Conservation (phyloP, 2,888 invertebrate genomes). For the Xestia sexstrigata region DNA sequence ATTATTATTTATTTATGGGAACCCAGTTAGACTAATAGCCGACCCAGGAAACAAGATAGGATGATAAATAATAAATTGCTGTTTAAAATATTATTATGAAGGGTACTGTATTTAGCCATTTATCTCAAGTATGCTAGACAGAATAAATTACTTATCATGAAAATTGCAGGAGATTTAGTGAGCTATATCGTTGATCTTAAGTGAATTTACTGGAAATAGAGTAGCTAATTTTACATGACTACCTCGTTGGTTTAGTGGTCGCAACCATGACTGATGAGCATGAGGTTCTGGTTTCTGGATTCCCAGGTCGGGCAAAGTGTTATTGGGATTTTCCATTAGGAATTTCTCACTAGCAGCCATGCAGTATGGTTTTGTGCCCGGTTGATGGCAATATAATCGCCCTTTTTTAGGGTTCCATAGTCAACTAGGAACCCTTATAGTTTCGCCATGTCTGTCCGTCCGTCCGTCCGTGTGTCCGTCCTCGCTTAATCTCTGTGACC, state of each 20-base stretch:
- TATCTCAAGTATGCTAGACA: conserved; percentile 12
- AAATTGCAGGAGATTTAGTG: conserved; percentile 23
- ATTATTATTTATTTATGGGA: conserved; percentile 19
- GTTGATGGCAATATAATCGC: not conserved
- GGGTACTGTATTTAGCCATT: conserved; percentile 10
- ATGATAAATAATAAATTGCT: conserved; percentile 23
- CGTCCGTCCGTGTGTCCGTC: too few species aligned
- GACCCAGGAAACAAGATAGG: not conserved
- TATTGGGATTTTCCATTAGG: not conserved
- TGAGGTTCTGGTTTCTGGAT: not conserved
- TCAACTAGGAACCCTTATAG: too few species aligned
- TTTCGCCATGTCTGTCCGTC: too few species aligned
- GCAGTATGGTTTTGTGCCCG: not conserved
- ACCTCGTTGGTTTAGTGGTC: not conserved
- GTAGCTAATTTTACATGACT: not conserved
- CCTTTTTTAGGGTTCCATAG: too few species aligned
- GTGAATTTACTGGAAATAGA: conserved; percentile 10
- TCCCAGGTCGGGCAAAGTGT: not conserved
- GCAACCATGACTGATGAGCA: not conserved
- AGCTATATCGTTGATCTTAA: conserved; percentile 12
- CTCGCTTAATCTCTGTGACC: too few species aligned
- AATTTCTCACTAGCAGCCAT: not conserved
- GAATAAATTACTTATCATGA: conserved; percentile 34
- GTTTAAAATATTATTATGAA: conserved; percentile 22
- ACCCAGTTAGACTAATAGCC: not conserved